A percentile compares a stretch with the other conserved stretches of the same genome.
These are phyloP conservation scores for Antennarius maculatus DNA, from an alignment of 2,797 vertebrate species.

Conservation along the genomic window DNA sequence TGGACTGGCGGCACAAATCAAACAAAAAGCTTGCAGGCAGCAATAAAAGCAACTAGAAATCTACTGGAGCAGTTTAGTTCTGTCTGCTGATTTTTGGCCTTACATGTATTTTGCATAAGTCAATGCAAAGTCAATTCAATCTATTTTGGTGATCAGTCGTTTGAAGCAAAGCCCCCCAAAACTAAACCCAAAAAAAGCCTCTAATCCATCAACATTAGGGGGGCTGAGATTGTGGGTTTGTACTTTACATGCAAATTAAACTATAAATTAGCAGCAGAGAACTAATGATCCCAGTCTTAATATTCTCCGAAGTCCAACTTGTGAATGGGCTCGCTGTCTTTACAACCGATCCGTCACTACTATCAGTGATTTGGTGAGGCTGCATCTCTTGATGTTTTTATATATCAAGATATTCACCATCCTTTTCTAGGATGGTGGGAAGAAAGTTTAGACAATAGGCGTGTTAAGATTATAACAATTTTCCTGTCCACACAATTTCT, in stretches of 20 bases:
- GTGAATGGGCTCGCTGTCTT: neutral
- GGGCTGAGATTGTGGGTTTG: slow-evolving; percentile 11
- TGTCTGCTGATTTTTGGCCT: no score
- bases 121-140: slow-evolving; percentile 27
- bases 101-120: slow-evolving; percentile 3
- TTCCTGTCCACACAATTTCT: neutral
- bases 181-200: slow-evolving; percentile 40
- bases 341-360: slow-evolving; percentile 11
- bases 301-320: neutral
- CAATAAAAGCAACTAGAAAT: no score
- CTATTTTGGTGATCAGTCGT: slow-evolving; percentile 45
- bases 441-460: slow-evolving; percentile 11
- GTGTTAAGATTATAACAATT: slow-evolving; percentile 32
- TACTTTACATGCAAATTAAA: slow-evolving; percentile 50
- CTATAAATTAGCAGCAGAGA: slow-evolving; percentile 33
- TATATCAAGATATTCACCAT: slow-evolving; percentile 1
- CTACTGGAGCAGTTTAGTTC: no score
- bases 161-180: slow-evolving; percentile 44
- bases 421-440: neutral
- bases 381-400: neutral
- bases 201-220: slow-evolving; percentile 36
- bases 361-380: neutral
- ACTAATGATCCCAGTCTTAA: slow-evolving; percentile 28
- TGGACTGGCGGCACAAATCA: no score
- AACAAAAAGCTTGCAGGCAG: no score